These are phyloP conservation scores for Acholoe squamosa DNA, from an alignment of 2,888 invertebrate genomes.

Conservation along the genomic window DNA sequence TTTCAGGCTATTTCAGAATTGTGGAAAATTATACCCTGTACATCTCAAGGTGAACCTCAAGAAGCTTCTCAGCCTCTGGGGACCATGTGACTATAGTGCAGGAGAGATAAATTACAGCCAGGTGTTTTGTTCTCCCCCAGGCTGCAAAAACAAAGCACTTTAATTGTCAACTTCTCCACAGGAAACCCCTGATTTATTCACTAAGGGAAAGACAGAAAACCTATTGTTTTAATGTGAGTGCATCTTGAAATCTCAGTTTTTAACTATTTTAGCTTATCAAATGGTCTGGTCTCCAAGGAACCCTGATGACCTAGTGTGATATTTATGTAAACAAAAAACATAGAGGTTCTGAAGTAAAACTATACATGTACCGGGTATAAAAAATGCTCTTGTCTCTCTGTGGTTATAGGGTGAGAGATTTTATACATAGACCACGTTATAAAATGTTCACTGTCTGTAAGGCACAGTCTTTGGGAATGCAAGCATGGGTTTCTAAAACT, in stretches of 20 bases:
- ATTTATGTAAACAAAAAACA: slow-evolving; percentile 1
- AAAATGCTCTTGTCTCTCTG: too few relatives aligned
- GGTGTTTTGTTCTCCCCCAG: slow-evolving; percentile 50
- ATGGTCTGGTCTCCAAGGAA: neutral
- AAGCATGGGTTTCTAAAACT: too few relatives aligned
- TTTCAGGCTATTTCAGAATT: neutral
- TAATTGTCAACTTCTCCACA: slow-evolving; percentile 59
- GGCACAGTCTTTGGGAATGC: too few relatives aligned
- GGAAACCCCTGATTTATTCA: slow-evolving; percentile 41
- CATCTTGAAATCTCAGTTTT: neutral
- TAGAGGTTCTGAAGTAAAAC: too few relatives aligned
- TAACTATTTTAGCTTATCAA: neutral
- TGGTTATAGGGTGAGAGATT: too few relatives aligned
- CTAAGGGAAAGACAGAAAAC: neutral
- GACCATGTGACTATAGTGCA: neutral
- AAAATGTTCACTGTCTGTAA: too few relatives aligned
- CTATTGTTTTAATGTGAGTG: neutral
- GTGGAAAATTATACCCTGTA: neutral
- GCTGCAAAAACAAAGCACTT: slow-evolving; percentile 47
- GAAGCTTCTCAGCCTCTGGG: slow-evolving; percentile 38
- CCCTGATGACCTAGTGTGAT: slow-evolving; percentile 12
- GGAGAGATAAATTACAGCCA: slow-evolving; percentile 52
- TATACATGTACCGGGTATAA: too few relatives aligned
- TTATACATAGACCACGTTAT: too few relatives aligned
- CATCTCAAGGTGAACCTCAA: neutral